A percentile compares a stretch with the other conserved stretches of the same genome.
These are phyloP conservation scores for Stegodyphus dumicola DNA, from an alignment of 1,140 invertebrate species.

Conservation along the genomic window DNA sequence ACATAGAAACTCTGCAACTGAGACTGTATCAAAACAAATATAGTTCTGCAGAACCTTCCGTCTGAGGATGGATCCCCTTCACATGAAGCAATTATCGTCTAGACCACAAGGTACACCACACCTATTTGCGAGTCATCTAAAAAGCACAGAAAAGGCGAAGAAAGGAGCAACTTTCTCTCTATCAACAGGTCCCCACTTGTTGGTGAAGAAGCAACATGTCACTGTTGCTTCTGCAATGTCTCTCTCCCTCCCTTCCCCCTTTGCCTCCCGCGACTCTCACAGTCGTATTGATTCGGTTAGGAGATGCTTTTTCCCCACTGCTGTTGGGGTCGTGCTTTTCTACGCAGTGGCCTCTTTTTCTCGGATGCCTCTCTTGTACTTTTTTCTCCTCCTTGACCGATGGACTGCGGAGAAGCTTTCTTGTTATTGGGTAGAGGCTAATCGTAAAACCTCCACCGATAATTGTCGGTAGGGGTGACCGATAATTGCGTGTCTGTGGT, in stretches of 20 bases:
- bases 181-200: slow-evolving; percentile 59
- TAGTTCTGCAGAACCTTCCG: not conserved
- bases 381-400: not conserved
- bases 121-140: slow-evolving; percentile 33
- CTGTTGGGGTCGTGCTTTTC: slow-evolving; percentile 15
- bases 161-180: slow-evolving; percentile 40
- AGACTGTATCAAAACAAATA: too few species aligned
- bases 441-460: too few species aligned
- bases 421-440: too few species aligned
- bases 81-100: slow-evolving; percentile 48
- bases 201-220: slow-evolving; percentile 53
- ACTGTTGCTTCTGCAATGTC: slow-evolving; percentile 36
- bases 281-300: slow-evolving; percentile 52
- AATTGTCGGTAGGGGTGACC: too few species aligned
- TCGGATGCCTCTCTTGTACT: not conserved
- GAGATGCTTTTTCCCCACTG: slow-evolving; percentile 29
- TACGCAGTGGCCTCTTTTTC: not conserved
- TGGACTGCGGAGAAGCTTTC: not conserved
- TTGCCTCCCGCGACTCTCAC: not conserved
- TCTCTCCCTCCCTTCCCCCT: not conserved
- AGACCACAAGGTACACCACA: slow-evolving; percentile 46
- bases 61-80: not conserved
- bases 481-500: too few species aligned
- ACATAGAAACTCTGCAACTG: too few species aligned
- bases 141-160: slow-evolving; percentile 33